Percentiles rank a stretch among this genome's conserved stretches.
Evolutionary conservation across 2,113 vertebrate genomes (phyloP).

Genomic region (Oryzias woworae): DNA sequence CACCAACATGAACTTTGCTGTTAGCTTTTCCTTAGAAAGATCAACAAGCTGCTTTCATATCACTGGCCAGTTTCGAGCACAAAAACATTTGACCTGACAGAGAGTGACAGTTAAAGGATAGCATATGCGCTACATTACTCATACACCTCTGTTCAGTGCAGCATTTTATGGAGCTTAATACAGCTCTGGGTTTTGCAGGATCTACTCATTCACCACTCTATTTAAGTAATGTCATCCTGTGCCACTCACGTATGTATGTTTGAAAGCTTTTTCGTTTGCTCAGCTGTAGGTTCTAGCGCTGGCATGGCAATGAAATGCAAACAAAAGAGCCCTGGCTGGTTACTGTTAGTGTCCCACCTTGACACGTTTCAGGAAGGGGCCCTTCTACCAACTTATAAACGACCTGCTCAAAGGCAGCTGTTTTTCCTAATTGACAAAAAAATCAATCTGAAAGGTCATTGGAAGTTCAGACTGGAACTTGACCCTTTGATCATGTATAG

Average conservation of each 20-base stretch:
- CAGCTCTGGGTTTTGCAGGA: constrained; percentile 15
- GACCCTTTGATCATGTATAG: background rate
- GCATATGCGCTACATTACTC: background rate
- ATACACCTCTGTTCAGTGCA: background rate
- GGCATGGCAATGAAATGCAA: constrained; percentile 59
- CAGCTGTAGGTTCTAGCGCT: constrained; percentile 71
- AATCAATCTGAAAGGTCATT: constrained; percentile 24
- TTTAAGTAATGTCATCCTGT: constrained; percentile 47
- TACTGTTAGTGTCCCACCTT: constrained; percentile 50
- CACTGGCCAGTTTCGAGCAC: background rate
- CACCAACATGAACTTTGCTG: constrained; percentile 27
- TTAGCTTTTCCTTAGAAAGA: constrained; percentile 16
- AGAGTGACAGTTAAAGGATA: background rate
- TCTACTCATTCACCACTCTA: constrained; percentile 39
- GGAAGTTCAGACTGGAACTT: constrained; percentile 2
- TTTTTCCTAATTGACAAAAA: background rate
- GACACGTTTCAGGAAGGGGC: constrained; percentile 34
- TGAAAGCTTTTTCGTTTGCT: constrained; percentile 73
- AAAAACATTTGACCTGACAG: background rate
- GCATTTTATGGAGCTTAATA: background rate
- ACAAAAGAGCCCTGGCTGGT: constrained; percentile 33
- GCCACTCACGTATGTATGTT: constrained; percentile 26
- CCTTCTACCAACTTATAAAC: constrained; percentile 1
- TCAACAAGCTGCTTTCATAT: background rate
- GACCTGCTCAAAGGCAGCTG: constrained; percentile 21